A percentile compares a stretch with the other conserved stretches of the same genome.
Conservation (phyloP, 2,797 vertebrate species). For the Cyclopterus lumpus region DNA sequence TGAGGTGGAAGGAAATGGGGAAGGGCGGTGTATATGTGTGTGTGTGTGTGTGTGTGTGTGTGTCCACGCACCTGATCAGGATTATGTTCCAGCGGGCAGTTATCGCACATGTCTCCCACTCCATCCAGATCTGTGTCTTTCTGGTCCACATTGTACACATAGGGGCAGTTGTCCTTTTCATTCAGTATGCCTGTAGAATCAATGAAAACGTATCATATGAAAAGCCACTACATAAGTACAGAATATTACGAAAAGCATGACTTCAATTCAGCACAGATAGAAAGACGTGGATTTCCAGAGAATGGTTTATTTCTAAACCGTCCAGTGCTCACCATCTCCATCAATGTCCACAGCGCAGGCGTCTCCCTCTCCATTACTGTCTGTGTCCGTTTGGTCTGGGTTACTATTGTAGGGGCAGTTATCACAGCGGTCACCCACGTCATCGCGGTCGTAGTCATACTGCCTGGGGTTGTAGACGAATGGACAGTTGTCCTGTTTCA, state of each 20-base stretch:
- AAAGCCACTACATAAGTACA: neutral
- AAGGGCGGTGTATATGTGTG: slow-evolving; percentile 7
- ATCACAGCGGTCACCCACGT: slow-evolving; percentile 96
- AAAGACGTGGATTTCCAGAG: neutral
- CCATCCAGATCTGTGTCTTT: slow-evolving; percentile 95
- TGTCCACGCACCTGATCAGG: slow-evolving; percentile 92
- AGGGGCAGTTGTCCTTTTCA: slow-evolving; percentile 95
- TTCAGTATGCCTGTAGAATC: slow-evolving; percentile 90
- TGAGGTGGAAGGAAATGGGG: slow-evolving; percentile 68
- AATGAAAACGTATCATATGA: slow-evolving; percentile 1
- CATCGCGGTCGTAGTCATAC: slow-evolving; percentile 97
- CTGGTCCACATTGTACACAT: slow-evolving; percentile 97
- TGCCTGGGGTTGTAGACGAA: slow-evolving; percentile 97
- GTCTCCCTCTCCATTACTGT: slow-evolving; percentile 95
- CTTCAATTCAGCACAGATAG: neutral
- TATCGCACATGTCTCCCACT: slow-evolving; percentile 98
- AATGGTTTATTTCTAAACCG: neutral
- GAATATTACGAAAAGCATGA: neutral
- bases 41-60: slow-evolving; percentile 11
- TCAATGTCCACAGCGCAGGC: slow-evolving; percentile 96
- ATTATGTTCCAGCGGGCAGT: slow-evolving; percentile 98
- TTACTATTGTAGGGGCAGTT: slow-evolving; percentile 99
- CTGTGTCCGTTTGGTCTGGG: slow-evolving; percentile 96
- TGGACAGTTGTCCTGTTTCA: slow-evolving; percentile 94
- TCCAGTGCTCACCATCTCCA: slow-evolving; percentile 88